Conservation (phyloP, 2,113 vertebrate genomes). For the Plecturocebus donacophilus region DNA sequence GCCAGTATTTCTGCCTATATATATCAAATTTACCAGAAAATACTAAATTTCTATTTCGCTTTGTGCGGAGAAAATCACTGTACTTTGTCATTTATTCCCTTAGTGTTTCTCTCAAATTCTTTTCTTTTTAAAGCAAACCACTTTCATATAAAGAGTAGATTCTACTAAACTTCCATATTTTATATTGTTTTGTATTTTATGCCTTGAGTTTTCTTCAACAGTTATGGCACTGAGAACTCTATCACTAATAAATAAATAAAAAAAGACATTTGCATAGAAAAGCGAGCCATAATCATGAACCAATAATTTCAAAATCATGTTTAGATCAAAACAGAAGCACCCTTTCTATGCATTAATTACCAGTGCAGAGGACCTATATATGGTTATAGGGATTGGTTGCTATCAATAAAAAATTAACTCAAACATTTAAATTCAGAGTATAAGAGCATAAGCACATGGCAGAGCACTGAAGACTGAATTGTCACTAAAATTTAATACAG, state of each 20-base stretch:
- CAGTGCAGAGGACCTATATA: background rate
- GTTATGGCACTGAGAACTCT: background rate
- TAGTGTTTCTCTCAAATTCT: constrained; percentile 10
- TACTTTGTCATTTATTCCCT: constrained; percentile 29
- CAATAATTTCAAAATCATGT: constrained; percentile 13
- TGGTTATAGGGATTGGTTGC: background rate
- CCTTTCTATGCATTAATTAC: background rate
- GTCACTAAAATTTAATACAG: background rate
- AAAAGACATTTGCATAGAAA: background rate
- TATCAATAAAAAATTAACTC: background rate
- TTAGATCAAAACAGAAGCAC: background rate
- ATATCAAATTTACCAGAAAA: constrained; percentile 30
- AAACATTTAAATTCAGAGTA: background rate
- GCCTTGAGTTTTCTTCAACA: constrained; percentile 5
- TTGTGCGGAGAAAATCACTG: constrained; percentile 28
- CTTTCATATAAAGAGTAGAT: background rate
- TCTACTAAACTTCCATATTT: background rate
- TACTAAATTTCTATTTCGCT: background rate
- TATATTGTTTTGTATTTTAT: background rate
- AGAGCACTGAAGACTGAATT: background rate
- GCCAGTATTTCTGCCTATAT: background rate
- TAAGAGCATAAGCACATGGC: background rate
- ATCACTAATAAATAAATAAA: background rate
- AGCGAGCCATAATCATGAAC: background rate
- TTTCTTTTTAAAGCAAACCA: background rate